Base-by-base conservation (phyloP, 2,113 vertebrate species). In the Cyprinodon tularosa region DNA sequence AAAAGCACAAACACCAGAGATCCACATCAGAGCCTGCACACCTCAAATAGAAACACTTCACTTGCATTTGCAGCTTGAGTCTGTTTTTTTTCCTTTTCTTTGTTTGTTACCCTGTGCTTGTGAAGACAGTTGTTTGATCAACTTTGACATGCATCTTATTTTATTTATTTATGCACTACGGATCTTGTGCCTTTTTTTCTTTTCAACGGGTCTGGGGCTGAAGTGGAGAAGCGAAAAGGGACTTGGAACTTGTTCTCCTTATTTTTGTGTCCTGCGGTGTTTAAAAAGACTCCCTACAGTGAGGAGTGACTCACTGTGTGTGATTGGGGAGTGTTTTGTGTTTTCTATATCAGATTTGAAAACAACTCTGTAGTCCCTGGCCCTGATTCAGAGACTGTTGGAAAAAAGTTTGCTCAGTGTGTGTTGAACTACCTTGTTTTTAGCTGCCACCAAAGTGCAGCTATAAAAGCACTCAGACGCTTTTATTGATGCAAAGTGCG, bases 81-180 rank as follows among this genome's bases (percentile, higher is more conserved):
- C 2, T 2, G 7, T 6, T 17, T 50, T 50, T 50, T 5, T 3
- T 8, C 9, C 20, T 53, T n/a, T 57, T 57, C 12, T 14, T 4
- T 22, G 29, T 72, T 48, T 66, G 64, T 71, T 62, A 64, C 63
- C 47, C 65, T 69, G 6, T 66, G 61, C 29, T 12, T 71, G 40
- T 67, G 67, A 81, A 74, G n/a, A 45, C 64, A 45, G 12, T 62
- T 4, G 72, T 80, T 84, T 78, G 63, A 82, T 85, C 63, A 10
- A 15, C 50, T 76, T 47, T 61, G 47, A 14, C 8, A 8, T 14
- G 0, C 29, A 47, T 29, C 11, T 66, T 78, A 9, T 72, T 69
- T 75, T 47, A 29, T 8, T 57, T 29, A 29, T 77, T 22, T 29
- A 59, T 57, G 20, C 9, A 20, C 5, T 4, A 6, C 59, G 47